Evolutionary conservation across 1,140 invertebrate species (phyloP).

Genomic region (Dufourea novaeangliae): DNA sequence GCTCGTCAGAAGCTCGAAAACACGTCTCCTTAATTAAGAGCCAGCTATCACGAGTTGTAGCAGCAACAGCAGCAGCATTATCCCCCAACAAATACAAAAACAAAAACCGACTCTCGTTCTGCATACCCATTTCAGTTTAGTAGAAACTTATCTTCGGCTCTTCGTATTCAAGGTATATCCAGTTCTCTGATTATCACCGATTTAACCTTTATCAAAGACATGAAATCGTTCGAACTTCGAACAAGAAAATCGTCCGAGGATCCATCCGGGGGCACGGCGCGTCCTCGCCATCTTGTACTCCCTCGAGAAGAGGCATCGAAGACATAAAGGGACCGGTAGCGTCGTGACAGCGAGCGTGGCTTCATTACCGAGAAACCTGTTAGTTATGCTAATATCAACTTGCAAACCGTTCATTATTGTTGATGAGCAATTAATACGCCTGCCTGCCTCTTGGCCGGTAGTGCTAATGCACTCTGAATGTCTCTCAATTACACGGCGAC

Average conservation of each 20-base stretch:
- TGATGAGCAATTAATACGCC: conserved; percentile 78
- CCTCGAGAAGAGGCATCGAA: neutral
- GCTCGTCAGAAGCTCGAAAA: conserved; percentile 2
- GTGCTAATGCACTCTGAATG: conserved; percentile 71
- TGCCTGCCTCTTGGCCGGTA: conserved; percentile 56
- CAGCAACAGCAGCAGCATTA: no score
- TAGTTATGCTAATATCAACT: conserved; percentile 78
- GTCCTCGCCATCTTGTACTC: neutral
- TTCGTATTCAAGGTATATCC: neutral
- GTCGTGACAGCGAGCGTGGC: conserved; percentile 65
- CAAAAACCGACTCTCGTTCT: neutral
- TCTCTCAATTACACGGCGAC: conserved; percentile 70
- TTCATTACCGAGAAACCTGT: conserved; percentile 76
- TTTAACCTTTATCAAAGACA: neutral
- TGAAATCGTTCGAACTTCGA: neutral
- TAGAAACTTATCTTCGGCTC: neutral
- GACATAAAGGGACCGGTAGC: conserved; percentile 59
- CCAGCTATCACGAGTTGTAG: conserved; percentile 6
- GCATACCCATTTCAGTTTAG: neutral
- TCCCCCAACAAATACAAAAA: neutral
- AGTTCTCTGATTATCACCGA: neutral
- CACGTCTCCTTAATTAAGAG: conserved; percentile 41
- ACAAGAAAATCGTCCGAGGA: neutral
- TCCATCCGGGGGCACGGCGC: neutral
- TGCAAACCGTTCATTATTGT: conserved; percentile 77